Evolutionary conservation across 2,113 vertebrate genomes (phyloP), one percentile per base, ranked within the genome.

Genomic region (Seriola quinqueradiata): DNA sequence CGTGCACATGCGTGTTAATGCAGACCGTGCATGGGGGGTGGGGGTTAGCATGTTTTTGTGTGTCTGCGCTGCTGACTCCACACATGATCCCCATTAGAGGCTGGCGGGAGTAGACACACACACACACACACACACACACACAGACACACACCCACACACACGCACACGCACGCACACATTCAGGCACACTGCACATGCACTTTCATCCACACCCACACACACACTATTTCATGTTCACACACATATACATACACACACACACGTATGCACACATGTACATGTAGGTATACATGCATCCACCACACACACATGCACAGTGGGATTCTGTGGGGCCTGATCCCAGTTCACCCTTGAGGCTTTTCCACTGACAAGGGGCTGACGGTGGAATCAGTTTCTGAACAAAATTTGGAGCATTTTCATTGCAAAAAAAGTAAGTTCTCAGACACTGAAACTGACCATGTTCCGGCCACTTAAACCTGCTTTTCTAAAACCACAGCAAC

Each of bases 61-160:
- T 94, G 91, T 94, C 87, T 91, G 83, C 32, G 90, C 91, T 94
- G 93, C 94, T 94, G 93, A 94, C 91, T 94, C 91, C 93, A 95
- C 95, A 95, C 93, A 94, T 95, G 95, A 95, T 95, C 93, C 90
- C 92, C 92, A 95, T 95, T 95, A 95, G 86, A 89, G 90, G 88
- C 93, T 92, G 89, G 88, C 87, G 87, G 89, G 92, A 92, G 87
- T 71, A 91, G 71, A 88, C 75, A 84, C 82, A 88, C 89, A 89
- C 81, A 81, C 78, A 72, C 59, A 70, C 64, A 63, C 67, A 59
- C 48, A n/a, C 38, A 42, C 61, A 54, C 59, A 40, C 59, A 69
- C 32, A 69, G 46, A 68, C 44, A 60, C 25, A 46, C 71, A 40
- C 69, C 57, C 59, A 69, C 32, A 69, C 65, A 68, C 44, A 60